Conservation (phyloP, 1,140 invertebrate species). For the Euura lappo region DNA sequence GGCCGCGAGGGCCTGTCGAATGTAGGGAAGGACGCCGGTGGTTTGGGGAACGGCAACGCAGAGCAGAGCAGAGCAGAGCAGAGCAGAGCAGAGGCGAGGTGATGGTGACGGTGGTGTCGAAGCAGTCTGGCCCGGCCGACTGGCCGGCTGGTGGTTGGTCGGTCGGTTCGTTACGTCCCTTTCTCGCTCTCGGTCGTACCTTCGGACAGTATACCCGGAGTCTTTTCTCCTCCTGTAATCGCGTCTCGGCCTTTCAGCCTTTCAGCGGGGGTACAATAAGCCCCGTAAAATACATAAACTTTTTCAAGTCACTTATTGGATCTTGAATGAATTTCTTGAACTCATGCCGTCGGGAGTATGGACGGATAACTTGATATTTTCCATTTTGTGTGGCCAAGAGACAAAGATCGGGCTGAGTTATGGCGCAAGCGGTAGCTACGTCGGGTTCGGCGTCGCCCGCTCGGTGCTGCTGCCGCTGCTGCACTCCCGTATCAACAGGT, state of each 20-base stretch:
- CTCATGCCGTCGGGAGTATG: no score
- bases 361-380: no score
- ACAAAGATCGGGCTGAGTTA: no score
- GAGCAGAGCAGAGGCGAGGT: background rate
- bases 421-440: no score
- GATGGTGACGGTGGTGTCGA: background rate
- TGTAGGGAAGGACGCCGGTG: background rate
- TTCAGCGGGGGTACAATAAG: no score
- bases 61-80: no score
- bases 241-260: background rate
- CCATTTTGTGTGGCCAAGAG: no score
- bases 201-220: background rate
- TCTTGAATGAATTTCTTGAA: no score
- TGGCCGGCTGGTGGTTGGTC: background rate
- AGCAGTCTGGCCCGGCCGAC: background rate
- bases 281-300: no score
- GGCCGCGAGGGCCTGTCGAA: conserved; percentile 3
- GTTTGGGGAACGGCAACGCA: background rate
- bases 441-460: no score
- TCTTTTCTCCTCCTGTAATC: background rate
- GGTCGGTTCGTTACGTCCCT: background rate
- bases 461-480: conserved; percentile 19
- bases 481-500: conserved; percentile 44
- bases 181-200: background rate
- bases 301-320: no score